Evolutionary conservation across 2,888 invertebrate species (phyloP).

Genomic region (Tipula vernalis): DNA sequence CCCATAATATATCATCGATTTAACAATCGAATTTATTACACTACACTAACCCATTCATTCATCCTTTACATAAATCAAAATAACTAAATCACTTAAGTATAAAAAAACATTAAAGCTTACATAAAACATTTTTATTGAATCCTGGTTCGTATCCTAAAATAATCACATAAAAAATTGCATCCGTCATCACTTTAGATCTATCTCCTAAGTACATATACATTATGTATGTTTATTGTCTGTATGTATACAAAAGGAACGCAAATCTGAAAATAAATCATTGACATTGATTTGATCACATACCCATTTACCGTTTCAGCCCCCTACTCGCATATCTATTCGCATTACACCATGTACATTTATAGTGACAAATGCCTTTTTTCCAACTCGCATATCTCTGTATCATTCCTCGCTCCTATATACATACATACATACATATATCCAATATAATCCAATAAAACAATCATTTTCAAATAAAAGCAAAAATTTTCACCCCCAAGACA

Average conservation of each 20-base stretch:
- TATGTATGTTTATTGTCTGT: not conserved
- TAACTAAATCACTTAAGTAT: not conserved
- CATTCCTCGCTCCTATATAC: not conserved
- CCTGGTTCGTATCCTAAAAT: not conserved
- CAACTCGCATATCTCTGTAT: not conserved
- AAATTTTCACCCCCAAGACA: not conserved
- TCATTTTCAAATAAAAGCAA: not conserved
- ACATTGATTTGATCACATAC: not conserved
- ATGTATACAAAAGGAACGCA: not conserved
- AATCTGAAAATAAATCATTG: not conserved
- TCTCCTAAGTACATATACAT: not conserved
- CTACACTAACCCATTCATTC: not conserved
- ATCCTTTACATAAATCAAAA: not conserved
- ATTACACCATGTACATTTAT: not conserved
- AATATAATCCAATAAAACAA: not conserved
- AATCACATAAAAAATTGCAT: not conserved
- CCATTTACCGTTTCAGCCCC: not conserved
- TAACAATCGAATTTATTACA: not conserved
- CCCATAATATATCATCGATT: too few species aligned
- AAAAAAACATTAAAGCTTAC: not conserved
- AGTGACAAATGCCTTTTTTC: not conserved
- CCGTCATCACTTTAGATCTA: not conserved
- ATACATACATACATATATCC: not conserved
- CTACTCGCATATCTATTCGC: not conserved
- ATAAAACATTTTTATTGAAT: conserved; percentile 4